A percentile compares a stretch with the other conserved stretches of the same genome.
Evolutionary conservation across 2,797 vertebrate genomes (phyloP).

Genomic region (Acomys russatus): DNA sequence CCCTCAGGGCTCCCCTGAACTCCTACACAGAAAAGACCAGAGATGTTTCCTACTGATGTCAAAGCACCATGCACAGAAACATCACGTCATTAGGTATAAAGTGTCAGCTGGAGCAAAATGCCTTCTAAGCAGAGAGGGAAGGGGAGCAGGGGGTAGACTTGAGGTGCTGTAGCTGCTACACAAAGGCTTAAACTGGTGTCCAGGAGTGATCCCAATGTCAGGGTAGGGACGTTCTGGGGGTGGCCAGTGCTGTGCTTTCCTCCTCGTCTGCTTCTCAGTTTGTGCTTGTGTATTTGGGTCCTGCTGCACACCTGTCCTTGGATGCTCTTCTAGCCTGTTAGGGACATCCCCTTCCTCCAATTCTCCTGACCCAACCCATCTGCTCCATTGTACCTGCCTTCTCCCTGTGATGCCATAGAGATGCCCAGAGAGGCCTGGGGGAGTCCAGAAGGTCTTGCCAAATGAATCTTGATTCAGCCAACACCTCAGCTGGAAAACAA

Average conservation of each 20-base stretch:
- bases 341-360: rapidly evolving
- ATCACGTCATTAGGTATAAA: neutral
- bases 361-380: rapidly evolving
- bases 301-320: too few relatives aligned
- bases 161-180: neutral
- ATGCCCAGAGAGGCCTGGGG: neutral
- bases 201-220: neutral
- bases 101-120: neutral
- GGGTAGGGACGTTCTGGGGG: neutral
- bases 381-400: neutral
- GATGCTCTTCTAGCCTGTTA: rapidly evolving
- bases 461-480: rapidly evolving
- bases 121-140: neutral
- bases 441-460: neutral
- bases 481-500: rapidly evolving
- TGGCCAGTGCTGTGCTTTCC: neutral
- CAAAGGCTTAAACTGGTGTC: neutral
- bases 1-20: neutral
- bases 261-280: too few relatives aligned
- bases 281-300: neutral
- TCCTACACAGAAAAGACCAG: rapidly evolving
- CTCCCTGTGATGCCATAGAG: neutral
- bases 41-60: neutral
- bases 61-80: neutral
- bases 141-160: neutral